These are phyloP conservation scores for Heliconius congener DNA, from an alignment of 1,140 invertebrate species.

Conservation along the genomic window DNA sequence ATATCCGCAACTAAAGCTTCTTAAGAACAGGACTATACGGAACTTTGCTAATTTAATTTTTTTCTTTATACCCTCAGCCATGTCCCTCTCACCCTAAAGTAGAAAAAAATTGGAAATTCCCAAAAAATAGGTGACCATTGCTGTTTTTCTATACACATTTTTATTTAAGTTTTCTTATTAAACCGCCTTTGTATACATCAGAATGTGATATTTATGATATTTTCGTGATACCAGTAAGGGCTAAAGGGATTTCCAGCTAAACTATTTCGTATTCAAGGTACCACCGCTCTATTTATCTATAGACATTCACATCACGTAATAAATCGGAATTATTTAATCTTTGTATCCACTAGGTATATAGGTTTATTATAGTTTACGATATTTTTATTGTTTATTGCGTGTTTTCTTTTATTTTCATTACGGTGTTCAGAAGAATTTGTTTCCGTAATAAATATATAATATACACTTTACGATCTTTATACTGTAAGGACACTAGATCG, in stretches of 20 bases:
- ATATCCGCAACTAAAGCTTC: not conserved
- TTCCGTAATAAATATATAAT: no score
- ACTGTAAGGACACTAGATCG: no score
- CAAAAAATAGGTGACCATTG: not conserved
- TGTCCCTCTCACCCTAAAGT: not conserved
- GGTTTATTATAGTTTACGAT: slow-evolving; percentile 3
- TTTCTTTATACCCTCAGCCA: not conserved
- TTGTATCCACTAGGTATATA: slow-evolving; percentile 5
- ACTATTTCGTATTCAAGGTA: slow-evolving; percentile 8
- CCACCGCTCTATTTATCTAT: not conserved
- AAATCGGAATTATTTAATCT: slow-evolving; percentile 15
- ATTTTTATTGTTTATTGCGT: not conserved
- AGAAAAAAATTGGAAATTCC: not conserved
- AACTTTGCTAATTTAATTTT: slow-evolving; percentile 13
- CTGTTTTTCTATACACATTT: not conserved
- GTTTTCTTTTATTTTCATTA: slow-evolving; percentile 6
- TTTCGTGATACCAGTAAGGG: not conserved
- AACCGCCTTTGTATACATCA: not conserved
- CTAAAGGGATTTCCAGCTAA: not conserved
- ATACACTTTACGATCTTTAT: not conserved
- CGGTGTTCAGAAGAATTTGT: not conserved
- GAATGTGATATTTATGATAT: not conserved
- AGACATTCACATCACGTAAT: slow-evolving; percentile 12
- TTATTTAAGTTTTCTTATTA: not conserved
- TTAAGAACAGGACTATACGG: not conserved